Percentiles rank a stretch among this genome's conserved stretches.
These are phyloP conservation scores for Anneissia japonica DNA, from an alignment of 35 echinoderm and acorn worm species.

Conservation along the genomic window DNA sequence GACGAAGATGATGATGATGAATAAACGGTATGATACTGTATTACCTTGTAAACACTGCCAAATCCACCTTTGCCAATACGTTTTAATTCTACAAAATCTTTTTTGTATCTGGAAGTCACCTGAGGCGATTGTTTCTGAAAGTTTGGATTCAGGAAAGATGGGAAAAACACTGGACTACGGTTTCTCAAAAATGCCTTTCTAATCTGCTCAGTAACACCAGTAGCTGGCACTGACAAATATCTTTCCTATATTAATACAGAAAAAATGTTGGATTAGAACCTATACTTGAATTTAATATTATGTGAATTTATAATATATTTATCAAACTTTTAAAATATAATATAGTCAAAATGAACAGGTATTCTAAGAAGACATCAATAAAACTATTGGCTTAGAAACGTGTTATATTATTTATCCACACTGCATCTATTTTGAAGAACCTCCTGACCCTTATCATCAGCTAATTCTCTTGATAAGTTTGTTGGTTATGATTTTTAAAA, in stretches of 20 bases:
- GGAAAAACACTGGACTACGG: neutral
- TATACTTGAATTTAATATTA: too few species aligned
- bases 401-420: too few species aligned
- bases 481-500: too few species aligned
- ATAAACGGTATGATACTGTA: neutral
- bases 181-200: neutral
- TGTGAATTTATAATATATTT: too few species aligned
- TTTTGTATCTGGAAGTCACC: neutral
- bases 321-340: too few species aligned
- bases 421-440: too few species aligned
- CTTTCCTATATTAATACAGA: neutral
- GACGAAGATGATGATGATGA: neutral
- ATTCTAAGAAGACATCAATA: too few species aligned
- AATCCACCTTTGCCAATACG: constrained; percentile 10
- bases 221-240: neutral
- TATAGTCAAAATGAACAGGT: too few species aligned
- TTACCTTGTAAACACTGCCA: constrained; percentile 16
- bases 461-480: too few species aligned
- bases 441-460: too few species aligned
- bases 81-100: constrained; percentile 1
- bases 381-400: too few species aligned
- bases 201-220: neutral
- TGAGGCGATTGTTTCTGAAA: neutral
- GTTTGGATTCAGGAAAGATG: neutral
- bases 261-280: too few species aligned